phyloP scores from a whole-genome alignment of 2,888 invertebrate species.

The Eucera pruinosa region DNA sequence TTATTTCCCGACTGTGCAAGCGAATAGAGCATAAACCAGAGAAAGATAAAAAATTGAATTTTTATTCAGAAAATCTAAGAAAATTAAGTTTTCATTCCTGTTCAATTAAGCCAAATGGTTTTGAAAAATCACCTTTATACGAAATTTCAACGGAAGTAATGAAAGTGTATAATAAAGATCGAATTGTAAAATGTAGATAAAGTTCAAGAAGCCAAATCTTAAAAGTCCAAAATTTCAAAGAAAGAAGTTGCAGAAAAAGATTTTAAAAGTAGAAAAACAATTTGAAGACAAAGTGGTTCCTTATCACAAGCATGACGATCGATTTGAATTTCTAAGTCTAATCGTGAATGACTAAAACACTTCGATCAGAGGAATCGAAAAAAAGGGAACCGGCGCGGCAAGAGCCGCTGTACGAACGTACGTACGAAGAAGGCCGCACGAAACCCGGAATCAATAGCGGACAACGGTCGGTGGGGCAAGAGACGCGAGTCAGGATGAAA shows the following conservation, averaged over 20 bases:
- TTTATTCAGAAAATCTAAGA: background rate
- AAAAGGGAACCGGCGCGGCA: constrained; percentile 65
- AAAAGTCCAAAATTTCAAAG: background rate
- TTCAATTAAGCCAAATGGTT: background rate
- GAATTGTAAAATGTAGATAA: background rate
- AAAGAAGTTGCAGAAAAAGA: too few relatives aligned
- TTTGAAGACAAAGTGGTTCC: background rate
- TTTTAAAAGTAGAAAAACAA: background rate
- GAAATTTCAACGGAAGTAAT: background rate
- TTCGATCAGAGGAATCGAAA: constrained; percentile 35
- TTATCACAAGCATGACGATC: background rate
- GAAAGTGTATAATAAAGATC: too few relatives aligned
- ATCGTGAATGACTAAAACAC: constrained; percentile 22
- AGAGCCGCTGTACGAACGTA: constrained; percentile 69
- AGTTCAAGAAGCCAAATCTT: background rate
- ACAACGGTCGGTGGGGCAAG: constrained; percentile 75
- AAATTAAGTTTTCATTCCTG: background rate
- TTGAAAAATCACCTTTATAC: background rate
- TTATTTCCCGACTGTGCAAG: constrained; percentile 1
- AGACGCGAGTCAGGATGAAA: constrained; percentile 67
- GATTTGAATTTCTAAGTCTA: constrained; percentile 23
- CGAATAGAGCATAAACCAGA: background rate
- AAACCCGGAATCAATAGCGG: constrained; percentile 83
- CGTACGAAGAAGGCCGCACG: constrained; percentile 73
- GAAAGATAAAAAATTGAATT: constrained; percentile 8